Base-by-base conservation (phyloP, 1,140 invertebrate species). In the Drosophila virilis region DNA sequence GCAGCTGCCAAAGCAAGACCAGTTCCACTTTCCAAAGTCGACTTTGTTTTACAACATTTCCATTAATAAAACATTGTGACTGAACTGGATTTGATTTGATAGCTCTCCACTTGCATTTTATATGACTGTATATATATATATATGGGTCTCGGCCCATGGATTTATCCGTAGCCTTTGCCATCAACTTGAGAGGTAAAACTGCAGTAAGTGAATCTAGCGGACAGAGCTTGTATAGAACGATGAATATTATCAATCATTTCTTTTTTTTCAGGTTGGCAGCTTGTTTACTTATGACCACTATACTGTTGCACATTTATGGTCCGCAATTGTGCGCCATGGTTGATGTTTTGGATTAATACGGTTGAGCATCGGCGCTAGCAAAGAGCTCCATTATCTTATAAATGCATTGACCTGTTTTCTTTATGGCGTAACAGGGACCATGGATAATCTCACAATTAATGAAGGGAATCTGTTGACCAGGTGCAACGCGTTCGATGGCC, bases 1-100 rank as follows among this genome's bases (percentile, higher is more conserved):
- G 22, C 17, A 37, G 17, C 35, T 13, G 7, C n/a, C 43, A 50
- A 35, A 17, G 42, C n/a, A 33, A 9, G 40, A 6, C 9, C 2
- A 45, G 12, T 22, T 32, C 28, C 13, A 43, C 10, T 54, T 65
- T 58, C 45, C 12, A 32, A 17, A 62, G 72, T 6, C 40, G 33
- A 74, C 72, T 42, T 7, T 13, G n/a, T 13, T 42, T 0, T 70
- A 17, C 0, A 37, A 42, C 28, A 46, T 22, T 13, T n/a, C 13
- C 40, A n/a, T 7, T 7, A 1, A 2, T 7, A 10, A 42, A 42
- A 13, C 4, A 13, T 40, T n/a, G 38, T 10, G 3, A n/a, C 6
- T 42, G n/a, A 42, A 32, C 46, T 50, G 6, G 10, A 12, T 22
- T 50, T 50, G 17, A 32, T 13, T 3, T 7, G n/a, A 35, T 13